Conservation (phyloP, 2,113 vertebrate genomes). For the Felis chaus region DNA sequence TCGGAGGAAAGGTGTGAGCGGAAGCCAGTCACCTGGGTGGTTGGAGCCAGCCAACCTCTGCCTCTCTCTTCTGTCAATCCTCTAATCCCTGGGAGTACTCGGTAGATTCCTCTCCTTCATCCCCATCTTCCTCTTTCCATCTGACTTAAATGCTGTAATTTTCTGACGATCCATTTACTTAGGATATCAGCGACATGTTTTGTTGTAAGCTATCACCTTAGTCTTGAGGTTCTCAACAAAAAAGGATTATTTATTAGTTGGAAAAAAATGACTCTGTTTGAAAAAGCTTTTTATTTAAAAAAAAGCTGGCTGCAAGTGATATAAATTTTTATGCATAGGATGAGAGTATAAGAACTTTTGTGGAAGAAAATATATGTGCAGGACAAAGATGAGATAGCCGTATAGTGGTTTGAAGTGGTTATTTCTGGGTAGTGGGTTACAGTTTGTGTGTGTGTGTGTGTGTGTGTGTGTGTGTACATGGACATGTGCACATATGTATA, state of each 20-base stretch:
- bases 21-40: neutral
- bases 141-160: neutral
- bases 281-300: neutral
- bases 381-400: neutral
- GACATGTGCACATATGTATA: neutral
- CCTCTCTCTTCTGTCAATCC: neutral
- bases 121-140: neutral
- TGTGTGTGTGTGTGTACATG: no score
- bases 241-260: neutral
- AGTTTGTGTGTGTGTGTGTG: neutral
- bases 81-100: neutral
- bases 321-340: neutral
- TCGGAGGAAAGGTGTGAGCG: neutral
- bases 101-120: neutral
- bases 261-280: neutral
- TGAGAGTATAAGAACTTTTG: neutral
- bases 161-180: neutral
- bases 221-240: neutral
- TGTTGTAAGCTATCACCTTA: neutral
- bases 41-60: neutral
- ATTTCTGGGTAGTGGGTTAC: neutral
- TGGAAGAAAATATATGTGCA: neutral
- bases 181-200: neutral
- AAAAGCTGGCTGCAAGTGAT: neutral
- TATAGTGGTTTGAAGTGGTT: no score